Base-by-base conservation (phyloP, 2,113 vertebrate species). In the Nothocercus julius region DNA sequence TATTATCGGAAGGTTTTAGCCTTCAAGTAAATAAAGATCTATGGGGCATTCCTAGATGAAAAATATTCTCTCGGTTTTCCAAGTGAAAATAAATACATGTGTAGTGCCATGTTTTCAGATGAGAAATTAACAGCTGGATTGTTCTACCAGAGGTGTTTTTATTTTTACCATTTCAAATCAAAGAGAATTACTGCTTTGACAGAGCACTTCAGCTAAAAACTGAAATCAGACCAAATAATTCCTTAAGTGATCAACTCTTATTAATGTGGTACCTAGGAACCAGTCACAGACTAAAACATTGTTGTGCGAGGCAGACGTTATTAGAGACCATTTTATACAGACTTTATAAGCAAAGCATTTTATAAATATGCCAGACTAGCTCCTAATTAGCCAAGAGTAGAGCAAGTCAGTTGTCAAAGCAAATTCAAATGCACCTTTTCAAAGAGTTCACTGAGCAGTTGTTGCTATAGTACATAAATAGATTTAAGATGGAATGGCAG, bases 341-440 rank as follows among this genome's bases (percentile, higher is more conserved):
- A 30, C 49, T 91, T 11, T 40, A 0, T 56, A 67, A 88, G 53
- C 73, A 59, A 14, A 15, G 25, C 30, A 15, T 64, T 76, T 89
- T 91, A 53, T 68, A 72, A 90, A 44, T 58, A 64, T 72, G 56
- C 54, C 74, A 84, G 49, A 45, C 21, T 40, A 49, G 70, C n/a
- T 90, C 54, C 73, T 94, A 84, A 82, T 94, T 87, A 92, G 87
- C 83, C 84, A 61, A 83, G 73, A 89, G 69, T 30, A 92, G 87
- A 82, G 74, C 67, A 87, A 77, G 56, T 83, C 83, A 89, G 38
- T 95, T 96, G 92, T 91, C 90, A 84, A 82, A 93, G 88, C 93
- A 95, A 96, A 85, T 95, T 82, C 77, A 89, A 93, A 67, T 38
- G n/a, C 36, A 86, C 72, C 67, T 95, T 93, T 89, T 96, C 93